Conservation (phyloP, 1,140 invertebrate species). For the Dufourea novaeangliae region DNA sequence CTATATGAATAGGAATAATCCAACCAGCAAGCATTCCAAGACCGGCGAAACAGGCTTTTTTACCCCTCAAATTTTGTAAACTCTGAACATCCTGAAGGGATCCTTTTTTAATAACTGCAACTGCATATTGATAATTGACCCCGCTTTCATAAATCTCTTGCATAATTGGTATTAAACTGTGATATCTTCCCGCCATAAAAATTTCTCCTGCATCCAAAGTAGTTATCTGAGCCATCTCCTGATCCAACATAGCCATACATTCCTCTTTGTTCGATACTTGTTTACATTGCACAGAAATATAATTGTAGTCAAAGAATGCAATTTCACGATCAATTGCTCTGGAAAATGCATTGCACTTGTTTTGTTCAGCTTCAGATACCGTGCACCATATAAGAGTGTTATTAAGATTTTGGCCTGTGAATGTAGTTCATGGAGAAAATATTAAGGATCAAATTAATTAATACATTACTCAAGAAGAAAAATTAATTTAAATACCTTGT, state of each 20-base stretch:
- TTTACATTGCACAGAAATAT: slow-evolving; percentile 85
- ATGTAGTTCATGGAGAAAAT: slow-evolving; percentile 1
- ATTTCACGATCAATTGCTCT: slow-evolving; percentile 85
- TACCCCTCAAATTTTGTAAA: slow-evolving; percentile 87
- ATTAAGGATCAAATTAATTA: background rate
- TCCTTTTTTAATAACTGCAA: slow-evolving; percentile 91
- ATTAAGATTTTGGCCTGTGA: slow-evolving; percentile 70
- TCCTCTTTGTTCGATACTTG: slow-evolving; percentile 90
- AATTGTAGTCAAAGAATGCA: slow-evolving; percentile 84
- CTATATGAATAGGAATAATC: slow-evolving; percentile 93
- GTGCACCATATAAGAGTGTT: slow-evolving; percentile 87
- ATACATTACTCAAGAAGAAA: background rate
- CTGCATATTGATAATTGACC: slow-evolving; percentile 88
- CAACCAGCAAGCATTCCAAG: slow-evolving; percentile 96
- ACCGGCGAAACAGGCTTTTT: slow-evolving; percentile 93
- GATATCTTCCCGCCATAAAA: slow-evolving; percentile 94
- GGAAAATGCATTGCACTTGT: slow-evolving; percentile 89
- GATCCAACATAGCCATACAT: slow-evolving; percentile 90
- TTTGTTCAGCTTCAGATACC: slow-evolving; percentile 86
- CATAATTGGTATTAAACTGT: slow-evolving; percentile 95
- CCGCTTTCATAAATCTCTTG: slow-evolving; percentile 86
- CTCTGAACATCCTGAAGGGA: slow-evolving; percentile 84
- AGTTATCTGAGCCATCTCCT: slow-evolving; percentile 91
- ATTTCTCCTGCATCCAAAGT: slow-evolving; percentile 95
- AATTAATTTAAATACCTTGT: slow-evolving; percentile 11